phyloP scores from a whole-genome alignment of 2,113 vertebrate genomes.

The Actenoides hombroni region DNA sequence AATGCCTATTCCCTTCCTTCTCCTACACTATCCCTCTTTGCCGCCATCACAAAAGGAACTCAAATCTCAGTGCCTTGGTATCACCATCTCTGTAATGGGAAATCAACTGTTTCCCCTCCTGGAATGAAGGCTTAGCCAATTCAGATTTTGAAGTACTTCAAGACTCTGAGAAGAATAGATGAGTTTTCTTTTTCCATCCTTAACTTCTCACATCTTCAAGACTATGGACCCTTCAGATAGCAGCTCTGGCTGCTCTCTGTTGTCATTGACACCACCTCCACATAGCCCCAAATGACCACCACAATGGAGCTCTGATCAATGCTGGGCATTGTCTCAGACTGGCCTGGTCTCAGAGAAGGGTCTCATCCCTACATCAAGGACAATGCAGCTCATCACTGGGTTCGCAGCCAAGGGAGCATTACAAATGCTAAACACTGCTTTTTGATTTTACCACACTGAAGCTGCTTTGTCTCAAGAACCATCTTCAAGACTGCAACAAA shows the following conservation, averaged over 20 bases:
- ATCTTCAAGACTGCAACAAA: constrained; percentile 27
- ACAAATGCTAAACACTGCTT: background rate
- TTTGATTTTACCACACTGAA: constrained; percentile 25
- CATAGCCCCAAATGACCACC: background rate
- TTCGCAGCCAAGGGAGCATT: background rate
- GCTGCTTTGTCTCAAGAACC: constrained; percentile 33
- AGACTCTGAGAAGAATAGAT: background rate
- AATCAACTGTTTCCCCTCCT: background rate
- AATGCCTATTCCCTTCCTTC: background rate
- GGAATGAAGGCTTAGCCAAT: background rate
- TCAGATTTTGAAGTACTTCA: background rate
- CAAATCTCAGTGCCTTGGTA: constrained; percentile 23
- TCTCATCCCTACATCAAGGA: accelerated
- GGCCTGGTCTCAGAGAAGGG: background rate
- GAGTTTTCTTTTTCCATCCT: background rate
- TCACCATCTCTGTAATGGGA: background rate
- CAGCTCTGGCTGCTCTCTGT: background rate
- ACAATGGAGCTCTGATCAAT: background rate
- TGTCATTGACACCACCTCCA: background rate
- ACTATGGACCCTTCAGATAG: background rate
- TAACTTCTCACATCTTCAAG: background rate
- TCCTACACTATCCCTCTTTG: background rate
- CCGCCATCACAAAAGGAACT: background rate
- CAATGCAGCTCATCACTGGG: background rate
- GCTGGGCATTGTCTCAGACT: background rate